These are phyloP conservation scores for Passerina amoena DNA, from an alignment of 2,113 vertebrate genomes.

Conservation along the genomic window DNA sequence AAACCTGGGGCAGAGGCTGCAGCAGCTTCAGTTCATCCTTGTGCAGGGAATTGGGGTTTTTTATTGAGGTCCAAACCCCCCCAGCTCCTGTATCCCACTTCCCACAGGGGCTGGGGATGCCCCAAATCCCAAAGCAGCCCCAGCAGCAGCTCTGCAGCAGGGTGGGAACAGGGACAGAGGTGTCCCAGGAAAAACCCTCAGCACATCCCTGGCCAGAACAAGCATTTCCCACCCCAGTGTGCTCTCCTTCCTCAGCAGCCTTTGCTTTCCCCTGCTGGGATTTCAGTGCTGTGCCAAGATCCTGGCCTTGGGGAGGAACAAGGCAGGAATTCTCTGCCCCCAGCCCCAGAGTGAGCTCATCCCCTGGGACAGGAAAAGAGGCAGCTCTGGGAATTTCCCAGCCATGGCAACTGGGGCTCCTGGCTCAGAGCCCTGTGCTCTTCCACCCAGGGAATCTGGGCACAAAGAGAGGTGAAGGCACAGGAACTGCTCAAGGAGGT, in stretches of 20 bases:
- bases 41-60: accelerated
- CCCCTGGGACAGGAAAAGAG: background rate
- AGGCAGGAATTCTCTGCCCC: background rate
- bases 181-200: background rate
- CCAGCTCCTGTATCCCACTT: background rate
- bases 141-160: background rate
- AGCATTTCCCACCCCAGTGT: background rate
- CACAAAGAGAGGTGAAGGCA: background rate
- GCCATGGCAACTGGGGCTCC: background rate
- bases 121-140: background rate
- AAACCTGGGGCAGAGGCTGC: accelerated
- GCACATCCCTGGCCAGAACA: background rate
- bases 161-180: background rate
- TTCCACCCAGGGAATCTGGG: background rate
- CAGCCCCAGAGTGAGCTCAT: background rate
- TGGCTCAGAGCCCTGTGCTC: background rate
- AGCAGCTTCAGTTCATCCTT: accelerated
- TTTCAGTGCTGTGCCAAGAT: background rate
- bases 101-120: background rate
- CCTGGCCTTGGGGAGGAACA: background rate
- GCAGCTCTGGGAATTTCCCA: background rate
- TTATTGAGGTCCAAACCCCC: background rate
- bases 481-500: accelerated
- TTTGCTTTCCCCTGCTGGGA: slow-evolving; percentile 1
- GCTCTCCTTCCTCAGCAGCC: slow-evolving; percentile 9